Evolutionary conservation across 2,888 invertebrate genomes (phyloP).

Genomic region (Agriotes lineatus): DNA sequence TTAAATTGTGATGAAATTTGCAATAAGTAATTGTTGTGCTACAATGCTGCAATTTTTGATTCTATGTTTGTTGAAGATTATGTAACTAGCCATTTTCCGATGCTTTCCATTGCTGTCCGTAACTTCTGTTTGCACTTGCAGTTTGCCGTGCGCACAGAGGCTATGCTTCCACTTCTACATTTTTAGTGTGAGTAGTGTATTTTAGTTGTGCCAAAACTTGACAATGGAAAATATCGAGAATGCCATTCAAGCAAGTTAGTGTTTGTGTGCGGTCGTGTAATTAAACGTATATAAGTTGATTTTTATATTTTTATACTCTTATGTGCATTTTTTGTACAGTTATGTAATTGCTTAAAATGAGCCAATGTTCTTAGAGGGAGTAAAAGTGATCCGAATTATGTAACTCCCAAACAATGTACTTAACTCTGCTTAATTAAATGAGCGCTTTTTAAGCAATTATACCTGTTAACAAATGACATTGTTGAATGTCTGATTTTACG

Average conservation of each 20-base stretch:
- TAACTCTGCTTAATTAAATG: background rate
- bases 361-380: no score
- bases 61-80: slow-evolving; percentile 22
- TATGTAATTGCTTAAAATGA: slow-evolving; percentile 8
- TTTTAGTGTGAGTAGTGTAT: slow-evolving; percentile 11
- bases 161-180: background rate
- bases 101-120: slow-evolving; percentile 23
- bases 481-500: background rate
- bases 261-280: slow-evolving; percentile 2
- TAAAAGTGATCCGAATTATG: no score
- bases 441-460: slow-evolving; percentile 3
- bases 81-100: slow-evolving; percentile 12
- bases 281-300: slow-evolving; percentile 14
- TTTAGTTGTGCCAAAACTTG: slow-evolving; percentile 40
- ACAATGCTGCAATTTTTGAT: slow-evolving; percentile 51
- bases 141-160: background rate
- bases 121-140: slow-evolving; percentile 20
- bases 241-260: no score
- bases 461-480: background rate
- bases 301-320: slow-evolving; percentile 17
- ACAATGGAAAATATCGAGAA: slow-evolving; percentile 26
- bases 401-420: background rate
- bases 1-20: slow-evolving; percentile 53
- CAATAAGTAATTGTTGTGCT: slow-evolving; percentile 63
- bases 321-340: slow-evolving; percentile 1